Conservation (phyloP, 2,113 vertebrate genomes). For the Bufo gargarizans region DNA sequence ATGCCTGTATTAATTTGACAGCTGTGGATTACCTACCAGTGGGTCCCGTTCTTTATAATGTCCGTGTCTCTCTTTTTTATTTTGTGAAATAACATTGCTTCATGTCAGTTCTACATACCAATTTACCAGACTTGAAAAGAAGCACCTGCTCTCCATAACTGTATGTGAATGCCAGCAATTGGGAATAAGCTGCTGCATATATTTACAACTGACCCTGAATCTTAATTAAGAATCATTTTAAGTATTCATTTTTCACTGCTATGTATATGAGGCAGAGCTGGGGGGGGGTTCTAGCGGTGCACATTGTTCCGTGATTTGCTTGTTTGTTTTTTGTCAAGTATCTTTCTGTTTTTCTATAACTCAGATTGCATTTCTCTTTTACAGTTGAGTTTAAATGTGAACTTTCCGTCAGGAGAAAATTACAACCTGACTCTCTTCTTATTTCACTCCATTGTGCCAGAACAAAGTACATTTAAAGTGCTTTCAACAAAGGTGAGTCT, state of each 20-base stretch:
- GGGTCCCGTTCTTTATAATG: background rate
- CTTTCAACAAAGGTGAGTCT: constrained; percentile 89
- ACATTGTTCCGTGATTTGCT: constrained; percentile 19
- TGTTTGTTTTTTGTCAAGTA: constrained; percentile 50
- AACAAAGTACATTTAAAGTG: constrained; percentile 90
- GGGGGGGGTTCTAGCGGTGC: background rate
- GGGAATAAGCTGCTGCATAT: background rate
- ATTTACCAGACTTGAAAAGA: constrained; percentile 28
- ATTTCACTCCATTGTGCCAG: constrained; percentile 83
- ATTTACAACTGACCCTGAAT: constrained; percentile 25
- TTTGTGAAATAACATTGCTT: constrained; percentile 25
- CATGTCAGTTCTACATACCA: background rate
- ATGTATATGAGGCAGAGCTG: constrained; percentile 37
- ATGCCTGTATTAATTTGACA: constrained; percentile 1
- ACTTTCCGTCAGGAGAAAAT: constrained; percentile 82
- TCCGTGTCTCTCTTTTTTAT: constrained; percentile 13
- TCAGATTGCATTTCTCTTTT: constrained; percentile 58
- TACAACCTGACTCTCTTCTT: constrained; percentile 82
- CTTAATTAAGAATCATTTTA: constrained; percentile 56
- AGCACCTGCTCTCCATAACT: constrained; percentile 32
- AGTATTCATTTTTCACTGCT: constrained; percentile 35
- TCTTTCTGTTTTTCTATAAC: constrained; percentile 38
- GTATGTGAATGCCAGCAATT: background rate
- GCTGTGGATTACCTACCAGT: background rate
- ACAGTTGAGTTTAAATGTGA: constrained; percentile 83